These are phyloP conservation scores for Apodemia zela DNA, from an alignment of 2,888 invertebrate genomes.

Conservation along the genomic window DNA sequence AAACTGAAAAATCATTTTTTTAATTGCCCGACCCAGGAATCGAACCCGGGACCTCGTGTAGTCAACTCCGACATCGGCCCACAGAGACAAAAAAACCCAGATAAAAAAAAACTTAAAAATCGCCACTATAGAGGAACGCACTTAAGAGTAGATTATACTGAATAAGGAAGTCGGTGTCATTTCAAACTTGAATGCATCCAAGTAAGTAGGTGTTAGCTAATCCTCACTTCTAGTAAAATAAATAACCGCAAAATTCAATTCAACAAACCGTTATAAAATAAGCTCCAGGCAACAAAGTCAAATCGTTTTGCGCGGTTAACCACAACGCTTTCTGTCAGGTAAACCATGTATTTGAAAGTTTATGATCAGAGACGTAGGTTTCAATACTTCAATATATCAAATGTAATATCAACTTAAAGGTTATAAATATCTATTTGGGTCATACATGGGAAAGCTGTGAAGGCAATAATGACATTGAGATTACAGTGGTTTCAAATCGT, in stretches of 20 bases:
- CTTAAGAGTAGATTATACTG: background rate
- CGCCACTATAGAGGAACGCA: too few species aligned
- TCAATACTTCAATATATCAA: slow-evolving; percentile 58
- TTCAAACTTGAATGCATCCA: slow-evolving; percentile 3
- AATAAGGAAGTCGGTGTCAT: slow-evolving; percentile 8
- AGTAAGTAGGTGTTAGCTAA: slow-evolving; percentile 35
- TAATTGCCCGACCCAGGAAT: too few species aligned
- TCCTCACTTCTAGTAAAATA: slow-evolving; percentile 66
- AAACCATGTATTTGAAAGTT: slow-evolving; percentile 70
- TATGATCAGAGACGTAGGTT: slow-evolving; percentile 54
- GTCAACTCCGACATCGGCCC: too few species aligned
- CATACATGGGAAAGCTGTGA: slow-evolving; percentile 42
- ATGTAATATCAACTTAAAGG: slow-evolving; percentile 42
- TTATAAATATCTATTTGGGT: slow-evolving; percentile 49
- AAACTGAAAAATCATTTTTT: too few species aligned
- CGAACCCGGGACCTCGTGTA: too few species aligned
- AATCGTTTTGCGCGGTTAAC: slow-evolving; percentile 77
- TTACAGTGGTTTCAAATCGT: background rate
- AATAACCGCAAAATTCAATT: slow-evolving; percentile 80
- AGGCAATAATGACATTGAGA: background rate
- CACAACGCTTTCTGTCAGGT: slow-evolving; percentile 68
- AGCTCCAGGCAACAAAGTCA: slow-evolving; percentile 72
- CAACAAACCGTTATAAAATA: slow-evolving; percentile 77
- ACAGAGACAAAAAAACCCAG: too few species aligned
- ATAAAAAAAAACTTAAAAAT: too few species aligned